Base-by-base conservation (phyloP, 2,888 invertebrate species). In the Drosophila melanosoma region DNA sequence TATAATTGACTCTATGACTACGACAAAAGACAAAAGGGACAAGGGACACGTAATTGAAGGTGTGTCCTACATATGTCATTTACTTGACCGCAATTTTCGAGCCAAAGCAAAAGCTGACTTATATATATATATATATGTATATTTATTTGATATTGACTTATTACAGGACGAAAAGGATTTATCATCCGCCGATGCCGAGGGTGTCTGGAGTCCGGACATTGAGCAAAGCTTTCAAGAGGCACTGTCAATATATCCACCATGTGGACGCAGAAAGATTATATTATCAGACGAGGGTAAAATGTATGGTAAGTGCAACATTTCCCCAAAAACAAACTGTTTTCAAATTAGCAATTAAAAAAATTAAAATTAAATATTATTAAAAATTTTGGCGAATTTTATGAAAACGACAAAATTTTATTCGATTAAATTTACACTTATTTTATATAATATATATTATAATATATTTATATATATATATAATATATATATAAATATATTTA, bases 171-270 rank as follows among this genome's bases (percentile, higher is more conserved):
- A 96, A 94, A 97, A 97, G 95, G 98, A 98, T 94, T 94, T 97
- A 94, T 97, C 98, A 93, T 98, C 98, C 90, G 97, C 98, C 89
- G 99, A 99, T 94, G 99, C 99, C 89, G 99, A 99, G 94, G 99
- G 99, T 90, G 99, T 99, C 74, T 99, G 99, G 99, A 98, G 98
- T 94, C 98, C 99, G 83, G 99, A 99, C 94, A 99, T 99, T 94
- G 99, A 99, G 94, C 99, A 99, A 94, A 98, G 98, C 94, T 99
- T 99, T 94, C 99, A 99, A 94, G 99, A 99, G 95, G 99, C 99
- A 82, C 95, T 99, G 93, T 98, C 99, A 92, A 99, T 99, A 93
- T 99, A 99, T 95, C 99, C 99, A 76, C 99, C 99, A 79, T 99
- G 99, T 94, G 99, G 99, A 83, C 95, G 99, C 91, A 96, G 99